Base-by-base conservation (phyloP, 1,140 invertebrate species). In the Listronotus bonariensis region DNA sequence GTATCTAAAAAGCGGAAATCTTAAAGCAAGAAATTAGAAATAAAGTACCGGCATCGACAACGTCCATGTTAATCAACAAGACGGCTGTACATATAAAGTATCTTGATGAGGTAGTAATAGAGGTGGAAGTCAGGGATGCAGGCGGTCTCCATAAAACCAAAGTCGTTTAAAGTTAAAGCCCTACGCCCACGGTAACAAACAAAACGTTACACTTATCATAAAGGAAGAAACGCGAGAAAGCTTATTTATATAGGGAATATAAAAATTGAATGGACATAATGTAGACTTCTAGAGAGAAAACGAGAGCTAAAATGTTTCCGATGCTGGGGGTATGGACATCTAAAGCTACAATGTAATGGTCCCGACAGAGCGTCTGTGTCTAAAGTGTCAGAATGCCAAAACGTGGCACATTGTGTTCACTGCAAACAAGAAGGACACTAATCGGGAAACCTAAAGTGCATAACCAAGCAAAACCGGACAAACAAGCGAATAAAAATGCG, bases 291-390 rank as follows among this genome's bases (percentile, higher is more conserved):
- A 0, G 49, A 66, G 34, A 38, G 49, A 11, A 10, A 51, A 31
- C 34, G 45, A n/a, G 15, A 53, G 36, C 11, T 10, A 6, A 32
- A 34, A 17, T 66, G 64, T 34, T 59, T 53, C 20, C 53, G 40
- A 52, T 66, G 64, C 31, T 59, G 56, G 56, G 32, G 26, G 6
- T 52, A 42, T 32, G 64, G 56, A 3, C 64, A 66, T 31, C 14
- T 43, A 2, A 57, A 38, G n/a, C 8, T 12, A 3, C 9, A 53
- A n/a, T 66, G 55, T 17, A 38, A 32, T 3, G 64, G 55, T 8
- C 18, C 41, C 0, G 49, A 66, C 41, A 43, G 34, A 20, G 10
- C 20, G 31, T 1, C 36, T 45, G 6, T 66, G 56, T 31, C 6
- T 43, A 10, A 51, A 45, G 20, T 5, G 6, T 10, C 1, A 26